Conservation (phyloP, 2,797 vertebrate species). For the Emys orbicularis region DNA sequence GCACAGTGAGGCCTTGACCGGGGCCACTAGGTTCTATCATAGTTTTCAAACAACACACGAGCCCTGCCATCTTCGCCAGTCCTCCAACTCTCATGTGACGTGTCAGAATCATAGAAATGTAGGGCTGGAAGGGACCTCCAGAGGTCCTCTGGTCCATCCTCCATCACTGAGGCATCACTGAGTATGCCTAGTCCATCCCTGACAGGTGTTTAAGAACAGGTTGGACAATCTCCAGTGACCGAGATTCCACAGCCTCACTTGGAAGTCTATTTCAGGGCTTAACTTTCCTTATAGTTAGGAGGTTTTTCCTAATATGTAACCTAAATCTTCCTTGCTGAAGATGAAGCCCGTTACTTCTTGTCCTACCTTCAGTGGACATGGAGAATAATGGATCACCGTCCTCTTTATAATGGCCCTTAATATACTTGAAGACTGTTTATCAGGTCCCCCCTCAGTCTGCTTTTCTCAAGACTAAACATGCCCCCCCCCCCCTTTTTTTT, state of each 20-base stretch:
- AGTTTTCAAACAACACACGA: conserved; percentile 6
- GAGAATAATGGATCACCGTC: background rate
- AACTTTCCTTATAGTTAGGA: background rate
- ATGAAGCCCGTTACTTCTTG: background rate
- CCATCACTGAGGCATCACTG: no score
- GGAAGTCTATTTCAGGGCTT: background rate
- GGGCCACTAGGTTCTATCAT: background rate
- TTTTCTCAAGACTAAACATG: background rate
- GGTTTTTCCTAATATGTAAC: background rate
- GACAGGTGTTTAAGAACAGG: background rate
- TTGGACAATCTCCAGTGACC: background rate
- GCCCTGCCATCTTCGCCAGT: background rate
- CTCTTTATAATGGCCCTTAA: background rate
- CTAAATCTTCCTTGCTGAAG: background rate
- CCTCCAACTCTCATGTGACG: background rate
- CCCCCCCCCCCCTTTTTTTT: no score
- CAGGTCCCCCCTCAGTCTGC: background rate
- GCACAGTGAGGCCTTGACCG: background rate
- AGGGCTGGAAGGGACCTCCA: background rate
- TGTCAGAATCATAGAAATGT: background rate
- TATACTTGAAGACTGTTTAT: background rate
- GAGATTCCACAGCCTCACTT: background rate
- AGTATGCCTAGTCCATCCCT: background rate
- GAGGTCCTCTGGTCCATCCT: background rate
- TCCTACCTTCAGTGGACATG: background rate